These are phyloP conservation scores for Narcine bancroftii DNA, from an alignment of 2,113 vertebrate species.

Conservation along the genomic window DNA sequence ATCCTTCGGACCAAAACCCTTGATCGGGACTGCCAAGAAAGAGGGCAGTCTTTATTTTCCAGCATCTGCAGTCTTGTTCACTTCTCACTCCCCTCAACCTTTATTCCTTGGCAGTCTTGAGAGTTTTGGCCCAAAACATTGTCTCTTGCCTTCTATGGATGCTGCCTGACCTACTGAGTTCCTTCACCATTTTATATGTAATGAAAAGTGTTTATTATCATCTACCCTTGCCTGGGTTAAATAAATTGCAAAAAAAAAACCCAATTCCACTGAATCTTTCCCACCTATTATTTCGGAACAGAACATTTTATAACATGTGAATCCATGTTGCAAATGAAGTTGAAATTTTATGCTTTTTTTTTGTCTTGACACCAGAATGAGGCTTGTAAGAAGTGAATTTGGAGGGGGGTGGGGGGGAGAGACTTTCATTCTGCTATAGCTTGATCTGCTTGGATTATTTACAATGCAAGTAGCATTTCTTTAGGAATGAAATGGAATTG, in stretches of 20 bases:
- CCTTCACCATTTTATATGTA: too few species aligned
- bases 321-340: not conserved
- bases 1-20: too few species aligned
- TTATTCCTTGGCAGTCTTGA: too few species aligned
- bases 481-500: not conserved
- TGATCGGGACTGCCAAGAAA: too few species aligned
- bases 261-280: not conserved
- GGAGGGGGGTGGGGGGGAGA: not conserved
- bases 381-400: not conserved
- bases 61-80: too few species aligned
- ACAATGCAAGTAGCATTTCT: not conserved
- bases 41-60: too few species aligned
- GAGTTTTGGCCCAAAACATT: too few species aligned
- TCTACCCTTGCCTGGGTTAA: not conserved
- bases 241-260: not conserved
- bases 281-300: not conserved
- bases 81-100: too few species aligned
- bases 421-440: not conserved
- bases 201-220: not conserved
- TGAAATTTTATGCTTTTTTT: not conserved
- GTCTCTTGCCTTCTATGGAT: too few species aligned
- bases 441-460: not conserved
- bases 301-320: not conserved
- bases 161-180: too few species aligned
- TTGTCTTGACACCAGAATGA: not conserved